Evolutionary conservation across 2,888 invertebrate species (phyloP), one percentile per base, ranked within the genome.

Genomic region (Phorcus lineatus): DNA sequence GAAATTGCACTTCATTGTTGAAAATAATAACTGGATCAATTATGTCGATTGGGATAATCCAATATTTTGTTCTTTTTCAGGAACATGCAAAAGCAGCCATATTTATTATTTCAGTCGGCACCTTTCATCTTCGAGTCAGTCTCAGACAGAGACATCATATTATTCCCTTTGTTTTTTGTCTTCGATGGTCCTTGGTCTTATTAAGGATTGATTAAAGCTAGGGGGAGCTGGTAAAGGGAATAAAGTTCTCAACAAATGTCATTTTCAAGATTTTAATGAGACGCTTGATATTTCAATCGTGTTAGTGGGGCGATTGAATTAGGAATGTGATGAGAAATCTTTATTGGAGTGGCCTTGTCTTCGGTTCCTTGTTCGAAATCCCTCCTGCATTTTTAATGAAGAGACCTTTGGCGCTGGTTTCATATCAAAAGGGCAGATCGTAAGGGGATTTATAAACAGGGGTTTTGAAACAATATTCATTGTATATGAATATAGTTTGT

Each of bases 21-120:
- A 47, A 62, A 62, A 62, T 62, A 62, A 16, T 62, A 62, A 62
- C 62, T 16, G 62, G 9, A 62, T 62, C 62, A 62, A 62, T 62
- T 62, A 62, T 62, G 16, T 24, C 22, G 62, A 62, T 62, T 62
- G 62, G 62, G 62, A 28, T 62, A 62, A 62, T 62, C 62, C 62
- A 28, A 28, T 62, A 28, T 28, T 62, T 62, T 24, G 16, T 62
- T 62, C 28, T 24, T 24, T 24, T 62, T 28, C 62, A 24, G 16
- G 24, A 28, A 28, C 11, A 62, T 11, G 2, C 24, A 1, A 9
- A 28, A 62, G 4, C 16, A 17, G 28, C 22, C 9, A 24, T 22
- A 28, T 28, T 62, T 62, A 28, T 28, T 62, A 62, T 28, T 13
- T 6, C 4, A 11, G 24, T 28, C 28, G 24, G 24, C 62, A 62